Evolutionary conservation across 2,113 vertebrate genomes (phyloP), one percentile per base, ranked within the genome.

Genomic region (Lophochroa leadbeateri): DNA sequence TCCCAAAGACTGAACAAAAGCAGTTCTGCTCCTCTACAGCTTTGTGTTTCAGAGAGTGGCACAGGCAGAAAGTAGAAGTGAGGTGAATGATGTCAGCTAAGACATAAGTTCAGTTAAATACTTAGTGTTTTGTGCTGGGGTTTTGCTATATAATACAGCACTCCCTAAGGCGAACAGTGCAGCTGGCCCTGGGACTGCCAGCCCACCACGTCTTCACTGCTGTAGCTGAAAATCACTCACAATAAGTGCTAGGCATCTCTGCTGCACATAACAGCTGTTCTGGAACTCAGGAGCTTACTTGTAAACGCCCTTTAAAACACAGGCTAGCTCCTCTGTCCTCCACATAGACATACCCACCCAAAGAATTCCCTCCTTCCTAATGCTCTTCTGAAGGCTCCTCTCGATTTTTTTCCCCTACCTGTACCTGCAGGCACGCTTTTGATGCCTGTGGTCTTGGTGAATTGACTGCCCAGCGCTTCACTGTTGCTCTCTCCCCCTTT

Each of bases 311-410:
- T 71, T 68, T 43, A 75, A 92, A 85, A 49, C 47, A 39, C 2
- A 57, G 17, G 25, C 25, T 25, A 25, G 23, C 23, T 49, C 39
- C 35, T 60, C 14, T 57, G 37, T 71, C 17, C 53, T 55, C 12
- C 18, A 35, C 47, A 16, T 2, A 43, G n/a, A 15, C 14, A 37
- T n/a, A 53, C 15, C 17, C 0, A 0, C 23, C 17, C 49, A 63
- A 55, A 74, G 60, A 46, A 25, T 53, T 55, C 27, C n/a, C 24
- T 75, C 24, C 23, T 74, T 88, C 50, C 20, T 27, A 8, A 15
- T 46, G 37, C 55, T 83, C 28, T 28, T 76, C 75, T 55, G 0
- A 17, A 53, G 46, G 43, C 33, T 64, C 23, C 2, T 63, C 29
- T 13, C 52, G 8, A 29, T 19, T 37, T 33, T n/a, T 23, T 28